Evolutionary conservation across 2,888 invertebrate genomes (phyloP).

Genomic region (Morpho deidamia): DNA sequence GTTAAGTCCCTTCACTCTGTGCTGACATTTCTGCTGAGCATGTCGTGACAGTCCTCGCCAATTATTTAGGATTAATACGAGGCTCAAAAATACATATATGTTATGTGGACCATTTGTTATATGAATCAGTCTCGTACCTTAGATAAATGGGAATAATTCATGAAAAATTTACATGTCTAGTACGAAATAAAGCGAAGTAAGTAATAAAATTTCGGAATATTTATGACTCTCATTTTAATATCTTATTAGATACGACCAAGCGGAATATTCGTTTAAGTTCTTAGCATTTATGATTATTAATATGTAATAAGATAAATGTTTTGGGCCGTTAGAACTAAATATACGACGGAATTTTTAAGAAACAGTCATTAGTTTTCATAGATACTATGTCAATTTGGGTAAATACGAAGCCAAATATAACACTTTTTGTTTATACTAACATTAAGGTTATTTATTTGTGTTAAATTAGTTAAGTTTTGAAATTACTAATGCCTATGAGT

Average conservation of each 20-base stretch:
- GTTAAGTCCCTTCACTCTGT: slow-evolving; percentile 70
- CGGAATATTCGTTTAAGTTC: neutral
- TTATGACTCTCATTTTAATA: slow-evolving; percentile 12
- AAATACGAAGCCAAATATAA: no score
- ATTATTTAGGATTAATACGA: slow-evolving; percentile 37
- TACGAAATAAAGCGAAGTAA: slow-evolving; percentile 7
- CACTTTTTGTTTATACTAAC: no score
- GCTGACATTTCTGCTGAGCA: slow-evolving; percentile 64
- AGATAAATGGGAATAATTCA: slow-evolving; percentile 16
- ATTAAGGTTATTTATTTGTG: no score
- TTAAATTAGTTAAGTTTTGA: no score
- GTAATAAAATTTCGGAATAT: slow-evolving; percentile 10
- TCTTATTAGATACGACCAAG: neutral
- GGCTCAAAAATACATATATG: slow-evolving; percentile 17
- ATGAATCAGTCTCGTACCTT: slow-evolving; percentile 11
- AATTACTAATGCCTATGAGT: no score
- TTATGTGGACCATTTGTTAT: slow-evolving; percentile 12
- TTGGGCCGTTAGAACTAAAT: no score
- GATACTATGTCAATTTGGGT: no score
- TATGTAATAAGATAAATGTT: neutral
- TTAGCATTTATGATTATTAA: neutral
- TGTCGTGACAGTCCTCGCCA: slow-evolving; percentile 54
- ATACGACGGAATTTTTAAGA: no score
- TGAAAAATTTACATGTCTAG: slow-evolving; percentile 12
- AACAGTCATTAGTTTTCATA: no score